Base-by-base conservation (phyloP, 2,888 invertebrate species). In the Eilema griseolum region DNA sequence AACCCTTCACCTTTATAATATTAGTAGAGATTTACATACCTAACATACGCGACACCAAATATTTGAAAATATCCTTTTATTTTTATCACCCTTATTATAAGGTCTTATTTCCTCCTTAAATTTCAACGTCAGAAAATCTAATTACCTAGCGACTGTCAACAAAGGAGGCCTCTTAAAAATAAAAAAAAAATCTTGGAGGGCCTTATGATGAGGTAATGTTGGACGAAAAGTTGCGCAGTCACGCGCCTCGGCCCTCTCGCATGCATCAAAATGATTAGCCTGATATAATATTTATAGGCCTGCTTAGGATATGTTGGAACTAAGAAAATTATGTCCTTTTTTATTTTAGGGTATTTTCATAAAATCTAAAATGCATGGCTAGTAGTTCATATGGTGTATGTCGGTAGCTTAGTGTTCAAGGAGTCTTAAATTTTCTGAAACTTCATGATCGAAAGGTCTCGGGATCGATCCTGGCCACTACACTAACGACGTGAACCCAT, bases 231-330 rank as follows among this genome's bases (percentile, higher is more conserved):
- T 80, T 89, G 89, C 89, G 81, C 61, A 76, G 87, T 82, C 89
- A 89, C 89, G 89, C 69, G 79, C 81, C 46, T 67, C 67, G 46
- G 66, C 73, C 74, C 86, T 80, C 69, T 68, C 52, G 72, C 77
- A 82, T 86, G 87, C 87, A 88, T 87, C 85, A 86, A 79, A 87
- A 86, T 88, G 84, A 86, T 83, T 83, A 83, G 79, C 78, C 72
- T 84, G 77, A 85, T 86, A 80, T 82, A 84, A 83, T 84, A 85
- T 86, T 84, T 85, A 86, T 85, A 81, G 78, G 26, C 41, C 65
- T 68, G 74, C 68, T 31, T 70, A 76, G 75, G 72, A 74, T 72
- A 80, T 71, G 72, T 66, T 24, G 33, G 66, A 46, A 57, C 63
- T 66, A 65, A 64, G 62, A 41, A 41, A 62, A 67, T 67, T 70